Evolutionary conservation across 2,888 invertebrate species (phyloP), one percentile per base, ranked within the genome.

Genomic region (Pristionchus mayeri): DNA sequence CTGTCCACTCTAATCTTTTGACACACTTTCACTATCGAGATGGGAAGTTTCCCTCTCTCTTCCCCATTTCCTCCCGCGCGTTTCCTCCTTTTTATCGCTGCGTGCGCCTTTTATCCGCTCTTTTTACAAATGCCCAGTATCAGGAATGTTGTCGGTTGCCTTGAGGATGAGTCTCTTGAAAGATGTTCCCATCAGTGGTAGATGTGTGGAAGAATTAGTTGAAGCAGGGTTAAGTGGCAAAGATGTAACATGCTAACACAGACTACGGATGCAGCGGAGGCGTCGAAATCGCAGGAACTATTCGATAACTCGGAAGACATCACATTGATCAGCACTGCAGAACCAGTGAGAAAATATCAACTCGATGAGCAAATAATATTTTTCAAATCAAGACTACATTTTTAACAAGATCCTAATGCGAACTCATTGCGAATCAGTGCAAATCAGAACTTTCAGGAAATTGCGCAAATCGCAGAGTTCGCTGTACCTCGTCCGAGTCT

Each of bases 21-120:
- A 78, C 76, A 78, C 76, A 78, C 76, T 78, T 78, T 78, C 76
- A 50, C 76, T 78, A 50, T 78, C 76, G 48, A 30, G 76, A 50
- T 48, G 30, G 40, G 71, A 71, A 40, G 21, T 50, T 50, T 78
- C 76, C 50, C 76, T 30, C 18, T 50, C 21, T 34, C 50, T 44
- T 40, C n/a, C 76, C 50, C 48, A 27, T 7, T 37, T 21, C 37
- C 34, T 71, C 6, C n/a, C 37, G 16, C 4, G 13, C 21, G 3
- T 27, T 21, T 27, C 63, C 7, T 63, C 34, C 76, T 76, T 76
- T 27, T 76, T 52, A 48, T 48, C 76, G 9, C 27, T 50, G 30
- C 50, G 30, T 52, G 50, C 27, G 4, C 18, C 63, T 27, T 18
- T 27, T 63, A 7, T 34, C 63, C 63, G 7, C 63, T 24, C 3